These are phyloP conservation scores for Synanthedon tipuliformis DNA, from an alignment of 2,888 invertebrate genomes.

Conservation along the genomic window DNA sequence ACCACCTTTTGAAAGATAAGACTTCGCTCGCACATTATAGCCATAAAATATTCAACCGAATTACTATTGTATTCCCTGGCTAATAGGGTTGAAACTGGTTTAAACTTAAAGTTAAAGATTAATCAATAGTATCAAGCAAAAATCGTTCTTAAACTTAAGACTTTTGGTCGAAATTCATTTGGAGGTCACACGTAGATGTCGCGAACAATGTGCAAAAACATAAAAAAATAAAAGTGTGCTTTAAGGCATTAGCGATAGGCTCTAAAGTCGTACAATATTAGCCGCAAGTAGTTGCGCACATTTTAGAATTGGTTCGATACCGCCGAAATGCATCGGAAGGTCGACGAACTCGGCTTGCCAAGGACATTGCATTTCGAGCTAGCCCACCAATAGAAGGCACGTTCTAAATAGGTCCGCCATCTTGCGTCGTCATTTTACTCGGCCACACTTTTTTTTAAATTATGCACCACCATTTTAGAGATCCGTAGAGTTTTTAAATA, in stretches of 20 bases:
- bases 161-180: conserved; percentile 32
- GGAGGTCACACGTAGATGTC: conserved; percentile 11
- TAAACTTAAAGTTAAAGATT: not conserved
- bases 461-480: not conserved
- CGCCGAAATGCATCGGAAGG: conserved; percentile 69
- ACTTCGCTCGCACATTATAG: conserved; percentile 4
- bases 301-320: conserved; percentile 40
- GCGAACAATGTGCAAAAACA: conserved; percentile 6
- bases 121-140: not conserved
- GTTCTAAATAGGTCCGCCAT: conserved; percentile 68
- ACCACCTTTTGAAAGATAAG: conserved; percentile 11
- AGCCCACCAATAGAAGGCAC: conserved; percentile 66
- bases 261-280: conserved; percentile 16
- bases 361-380: conserved; percentile 70
- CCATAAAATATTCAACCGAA: not conserved
- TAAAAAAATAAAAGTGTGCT: conserved; percentile 23
- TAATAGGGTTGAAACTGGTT: not conserved
- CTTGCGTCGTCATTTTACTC: conserved; percentile 57
- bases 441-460: conserved; percentile 24
- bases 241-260: conserved; percentile 22
- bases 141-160: not conserved
- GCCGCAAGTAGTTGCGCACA: conserved; percentile 15
- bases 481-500: not conserved
- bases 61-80: not conserved
- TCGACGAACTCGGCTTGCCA: conserved; percentile 60